Conservation (phyloP, 2,888 invertebrate genomes). For the Cartodere bifasciata region DNA sequence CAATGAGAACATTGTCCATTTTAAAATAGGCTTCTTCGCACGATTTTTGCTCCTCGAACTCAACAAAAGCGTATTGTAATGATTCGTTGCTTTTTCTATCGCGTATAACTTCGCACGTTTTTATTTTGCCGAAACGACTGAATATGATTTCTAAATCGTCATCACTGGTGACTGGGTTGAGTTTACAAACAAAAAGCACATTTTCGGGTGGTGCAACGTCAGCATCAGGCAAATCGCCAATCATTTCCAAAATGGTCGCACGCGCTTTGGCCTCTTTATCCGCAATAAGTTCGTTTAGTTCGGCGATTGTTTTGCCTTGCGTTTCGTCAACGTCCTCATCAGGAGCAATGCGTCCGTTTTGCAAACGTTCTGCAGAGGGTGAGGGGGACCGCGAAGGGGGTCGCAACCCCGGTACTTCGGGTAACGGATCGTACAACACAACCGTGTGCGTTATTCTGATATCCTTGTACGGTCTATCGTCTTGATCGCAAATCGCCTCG, state of each 20-base stretch:
- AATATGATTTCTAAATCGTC: constrained; percentile 97
- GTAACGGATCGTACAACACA: constrained; percentile 90
- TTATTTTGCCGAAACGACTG: constrained; percentile 87
- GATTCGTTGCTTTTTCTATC: constrained; percentile 90
- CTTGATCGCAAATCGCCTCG: constrained; percentile 84
- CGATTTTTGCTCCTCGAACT: constrained; percentile 81
- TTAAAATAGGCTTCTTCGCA: constrained; percentile 99
- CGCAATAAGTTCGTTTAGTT: constrained; percentile 77
- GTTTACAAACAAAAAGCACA: constrained; percentile 96
- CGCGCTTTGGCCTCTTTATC: constrained; percentile 91
- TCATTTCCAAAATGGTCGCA: constrained; percentile 95
- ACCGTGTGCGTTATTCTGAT: constrained; percentile 95
- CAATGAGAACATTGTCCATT: constrained; percentile 99
- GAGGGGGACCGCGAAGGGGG: constrained; percentile 82
- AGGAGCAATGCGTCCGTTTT: constrained; percentile 72
- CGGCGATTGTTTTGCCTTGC: constrained; percentile 69
- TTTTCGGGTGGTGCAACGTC: constrained; percentile 98
- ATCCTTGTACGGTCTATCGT: constrained; percentile 85
- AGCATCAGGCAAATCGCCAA: constrained; percentile 94
- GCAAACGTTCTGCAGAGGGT: constrained; percentile 66
- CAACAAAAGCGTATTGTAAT: constrained; percentile 97
- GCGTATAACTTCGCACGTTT: constrained; percentile 89
- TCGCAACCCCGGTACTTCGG: constrained; percentile 67
- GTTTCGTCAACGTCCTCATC: constrained; percentile 90
- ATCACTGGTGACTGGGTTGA: constrained; percentile 96